Evolutionary conservation across 1,140 invertebrate genomes (phyloP).

Genomic region (Triops longicaudatus): DNA sequence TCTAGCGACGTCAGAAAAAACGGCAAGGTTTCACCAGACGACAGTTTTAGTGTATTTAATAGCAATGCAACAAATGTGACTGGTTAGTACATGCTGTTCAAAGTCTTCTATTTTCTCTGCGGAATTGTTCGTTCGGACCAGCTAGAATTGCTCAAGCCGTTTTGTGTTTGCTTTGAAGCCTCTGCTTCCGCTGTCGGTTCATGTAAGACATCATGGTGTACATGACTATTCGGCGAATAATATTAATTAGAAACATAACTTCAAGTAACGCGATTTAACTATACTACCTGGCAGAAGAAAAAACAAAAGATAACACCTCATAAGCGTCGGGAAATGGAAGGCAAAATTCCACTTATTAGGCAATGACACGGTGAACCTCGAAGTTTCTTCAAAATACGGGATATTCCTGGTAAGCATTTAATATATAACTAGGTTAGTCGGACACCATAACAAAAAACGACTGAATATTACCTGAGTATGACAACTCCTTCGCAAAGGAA

Average conservation of each 20-base stretch:
- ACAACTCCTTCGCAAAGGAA: slow-evolving; percentile 78
- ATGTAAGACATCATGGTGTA: slow-evolving; percentile 71
- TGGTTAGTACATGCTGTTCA: not conserved
- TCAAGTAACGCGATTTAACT: no score
- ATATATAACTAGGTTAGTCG: slow-evolving; percentile 24
- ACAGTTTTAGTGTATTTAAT: no score
- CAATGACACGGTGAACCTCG: slow-evolving; percentile 61
- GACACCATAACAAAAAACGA: not conserved
- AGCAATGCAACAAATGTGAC: not conserved
- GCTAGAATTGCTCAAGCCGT: not conserved
- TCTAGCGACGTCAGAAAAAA: no score
- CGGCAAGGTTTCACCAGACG: no score
- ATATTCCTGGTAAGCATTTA: slow-evolving; percentile 52
- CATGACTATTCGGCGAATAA: slow-evolving; percentile 40
- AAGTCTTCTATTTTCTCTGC: not conserved
- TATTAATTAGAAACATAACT: slow-evolving; percentile 15
- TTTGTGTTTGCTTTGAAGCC: slow-evolving; percentile 39
- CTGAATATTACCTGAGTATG: slow-evolving; percentile 48
- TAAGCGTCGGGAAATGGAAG: slow-evolving; percentile 71
- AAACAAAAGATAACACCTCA: slow-evolving; percentile 67
- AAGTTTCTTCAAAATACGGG: slow-evolving; percentile 79
- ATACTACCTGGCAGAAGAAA: slow-evolving; percentile 55
- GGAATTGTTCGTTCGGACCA: not conserved
- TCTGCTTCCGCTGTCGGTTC: slow-evolving; percentile 55
- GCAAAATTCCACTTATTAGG: slow-evolving; percentile 79